Evolutionary conservation across 2,888 invertebrate genomes (phyloP).

Genomic region (Terebella lapidaria): DNA sequence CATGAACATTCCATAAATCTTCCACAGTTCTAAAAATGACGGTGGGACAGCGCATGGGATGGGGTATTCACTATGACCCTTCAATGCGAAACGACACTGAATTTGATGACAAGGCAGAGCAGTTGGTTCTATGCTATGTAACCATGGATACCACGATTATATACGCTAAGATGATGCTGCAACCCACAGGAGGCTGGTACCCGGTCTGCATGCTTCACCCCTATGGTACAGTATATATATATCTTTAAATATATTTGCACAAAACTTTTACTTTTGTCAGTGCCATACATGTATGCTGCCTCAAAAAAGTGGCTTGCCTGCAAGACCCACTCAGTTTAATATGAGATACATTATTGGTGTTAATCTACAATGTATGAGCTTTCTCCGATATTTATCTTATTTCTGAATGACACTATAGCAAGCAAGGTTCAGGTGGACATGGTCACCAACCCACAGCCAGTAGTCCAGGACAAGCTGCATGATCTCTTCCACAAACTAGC

Average conservation of each 20-base stretch:
- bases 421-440: slow-evolving; percentile 35
- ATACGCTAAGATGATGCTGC: slow-evolving; percentile 39
- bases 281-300: too few species aligned
- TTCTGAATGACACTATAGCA: too few species aligned
- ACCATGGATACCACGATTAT: slow-evolving; percentile 36
- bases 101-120: slow-evolving; percentile 37
- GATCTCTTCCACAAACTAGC: slow-evolving; percentile 1
- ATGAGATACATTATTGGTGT: too few species aligned
- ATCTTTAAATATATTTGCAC: too few species aligned
- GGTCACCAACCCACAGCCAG: slow-evolving; percentile 29
- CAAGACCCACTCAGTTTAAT: too few species aligned
- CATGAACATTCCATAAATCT: too few species aligned
- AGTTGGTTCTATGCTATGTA: slow-evolving; percentile 44
- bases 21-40: slow-evolving; percentile 27
- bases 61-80: slow-evolving; percentile 45
- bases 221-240: slow-evolving; percentile 32
- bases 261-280: too few species aligned
- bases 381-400: too few species aligned
- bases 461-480: slow-evolving; percentile 15
- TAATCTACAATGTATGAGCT: too few species aligned
- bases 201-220: slow-evolving; percentile 37
- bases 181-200: slow-evolving; percentile 46
- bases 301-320: too few species aligned
- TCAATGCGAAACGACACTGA: slow-evolving; percentile 23
- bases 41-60: slow-evolving; percentile 38